These are phyloP conservation scores for Cryptus viduatorius DNA, from an alignment of 2,888 invertebrate genomes.

Conservation along the genomic window DNA sequence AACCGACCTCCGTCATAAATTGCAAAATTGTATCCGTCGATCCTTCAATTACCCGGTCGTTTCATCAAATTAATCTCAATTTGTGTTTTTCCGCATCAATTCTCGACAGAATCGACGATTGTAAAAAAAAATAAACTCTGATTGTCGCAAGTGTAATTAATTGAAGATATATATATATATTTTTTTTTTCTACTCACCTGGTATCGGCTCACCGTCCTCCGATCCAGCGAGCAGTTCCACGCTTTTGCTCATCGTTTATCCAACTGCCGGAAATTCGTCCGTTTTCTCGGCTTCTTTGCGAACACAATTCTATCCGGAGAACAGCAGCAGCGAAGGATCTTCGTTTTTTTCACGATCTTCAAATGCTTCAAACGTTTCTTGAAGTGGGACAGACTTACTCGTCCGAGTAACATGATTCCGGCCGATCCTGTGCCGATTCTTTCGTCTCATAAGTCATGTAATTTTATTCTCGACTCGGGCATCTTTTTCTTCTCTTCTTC, in stretches of 20 bases:
- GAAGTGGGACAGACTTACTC: constrained; percentile 76
- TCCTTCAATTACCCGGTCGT: background rate
- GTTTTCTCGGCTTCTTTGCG: constrained; percentile 43
- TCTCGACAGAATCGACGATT: background rate
- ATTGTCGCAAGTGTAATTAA: no score
- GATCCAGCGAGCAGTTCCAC: constrained; percentile 82
- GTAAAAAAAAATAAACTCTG: no score
- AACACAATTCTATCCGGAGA: background rate
- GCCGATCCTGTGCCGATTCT: constrained; percentile 68
- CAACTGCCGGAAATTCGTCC: constrained; percentile 37
- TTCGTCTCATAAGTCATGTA: constrained; percentile 62
- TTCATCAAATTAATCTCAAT: background rate
- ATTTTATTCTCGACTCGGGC: constrained; percentile 31
- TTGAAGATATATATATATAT: no score
- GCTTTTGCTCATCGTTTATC: constrained; percentile 82
- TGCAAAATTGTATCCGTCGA: background rate
- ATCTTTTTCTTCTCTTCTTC: constrained; percentile 24
- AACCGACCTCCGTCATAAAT: background rate
- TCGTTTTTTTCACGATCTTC: constrained; percentile 67
- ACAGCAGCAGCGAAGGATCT: constrained; percentile 15
- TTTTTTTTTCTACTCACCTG: constrained; percentile 71
- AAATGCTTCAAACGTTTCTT: constrained; percentile 80
- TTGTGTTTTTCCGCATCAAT: background rate
- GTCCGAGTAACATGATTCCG: constrained; percentile 78
- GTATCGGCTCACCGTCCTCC: constrained; percentile 80